Conservation (phyloP, 92 coral and sea anemone genomes). For the Bergia puertoricense region DNA sequence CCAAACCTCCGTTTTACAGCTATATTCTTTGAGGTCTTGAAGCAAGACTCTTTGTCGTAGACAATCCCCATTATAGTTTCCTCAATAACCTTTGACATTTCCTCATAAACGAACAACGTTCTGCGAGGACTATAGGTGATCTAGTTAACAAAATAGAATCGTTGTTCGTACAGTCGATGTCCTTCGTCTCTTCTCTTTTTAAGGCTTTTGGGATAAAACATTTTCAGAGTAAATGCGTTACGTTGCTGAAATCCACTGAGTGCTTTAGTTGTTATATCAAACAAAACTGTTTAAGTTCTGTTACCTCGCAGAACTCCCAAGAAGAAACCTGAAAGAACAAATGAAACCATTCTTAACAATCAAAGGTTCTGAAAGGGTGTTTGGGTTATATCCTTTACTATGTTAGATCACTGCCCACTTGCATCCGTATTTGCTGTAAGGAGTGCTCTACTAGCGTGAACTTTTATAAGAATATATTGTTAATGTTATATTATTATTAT, state of each 20-base stretch:
- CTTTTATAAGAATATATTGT: no score
- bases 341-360: no score
- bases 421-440: no score
- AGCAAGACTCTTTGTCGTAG: neutral
- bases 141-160: neutral
- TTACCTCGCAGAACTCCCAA: conserved; percentile 23
- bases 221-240: neutral
- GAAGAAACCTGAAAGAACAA: conserved; percentile 25
- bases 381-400: no score
- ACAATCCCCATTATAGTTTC: no score
- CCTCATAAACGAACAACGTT: neutral
- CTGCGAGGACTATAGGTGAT: neutral
- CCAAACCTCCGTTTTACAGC: neutral
- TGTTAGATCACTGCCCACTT: no score
- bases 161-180: neutral
- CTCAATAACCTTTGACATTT: neutral
- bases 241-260: neutral
- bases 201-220: neutral
- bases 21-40: neutral
- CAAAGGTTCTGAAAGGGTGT: no score
- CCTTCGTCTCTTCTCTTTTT: neutral
- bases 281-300: neutral
- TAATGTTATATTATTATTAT: no score
- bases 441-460: no score
- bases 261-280: neutral